Conservation (phyloP, 2,797 vertebrate genomes). For the Centroberyx gerrardi region DNA sequence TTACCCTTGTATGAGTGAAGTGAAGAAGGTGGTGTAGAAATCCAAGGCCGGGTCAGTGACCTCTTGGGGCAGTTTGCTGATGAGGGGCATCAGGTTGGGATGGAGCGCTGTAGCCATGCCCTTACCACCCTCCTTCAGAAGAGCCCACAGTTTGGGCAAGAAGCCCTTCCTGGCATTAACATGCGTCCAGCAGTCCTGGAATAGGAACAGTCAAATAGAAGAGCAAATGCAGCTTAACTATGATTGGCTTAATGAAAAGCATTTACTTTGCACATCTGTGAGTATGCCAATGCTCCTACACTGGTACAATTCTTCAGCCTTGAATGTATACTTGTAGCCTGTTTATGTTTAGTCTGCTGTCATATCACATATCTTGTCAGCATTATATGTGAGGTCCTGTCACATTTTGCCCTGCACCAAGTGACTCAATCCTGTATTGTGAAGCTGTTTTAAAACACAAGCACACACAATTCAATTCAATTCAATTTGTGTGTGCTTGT, state of each 20-base stretch:
- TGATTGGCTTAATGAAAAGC: neutral
- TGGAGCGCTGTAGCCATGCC: conserved; percentile 93
- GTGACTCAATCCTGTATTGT: neutral
- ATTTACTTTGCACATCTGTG: neutral
- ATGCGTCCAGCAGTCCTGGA: conserved; percentile 95
- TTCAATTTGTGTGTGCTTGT: neutral
- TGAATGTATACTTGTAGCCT: neutral
- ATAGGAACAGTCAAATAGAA: neutral
- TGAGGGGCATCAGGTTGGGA: conserved; percentile 94
- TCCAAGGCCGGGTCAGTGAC: conserved; percentile 89
- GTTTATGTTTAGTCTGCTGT: neutral
- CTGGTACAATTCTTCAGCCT: too few species aligned
- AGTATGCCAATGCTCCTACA: neutral
- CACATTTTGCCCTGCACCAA: neutral
- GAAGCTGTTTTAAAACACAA: neutral
- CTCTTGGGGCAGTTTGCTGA: conserved; percentile 91
- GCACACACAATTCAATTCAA: neutral
- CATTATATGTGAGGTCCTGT: neutral
- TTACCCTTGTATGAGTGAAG: conserved; percentile 91
- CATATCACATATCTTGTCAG: neutral
- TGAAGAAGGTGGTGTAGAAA: conserved; percentile 92
- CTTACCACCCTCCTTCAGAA: conserved; percentile 92
- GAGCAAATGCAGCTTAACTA: neutral
- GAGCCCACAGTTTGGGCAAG: conserved; percentile 92
- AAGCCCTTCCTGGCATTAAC: conserved; percentile 94